These are phyloP conservation scores for Deilephila porcellus DNA, from an alignment of 2,888 invertebrate species.

Conservation along the genomic window DNA sequence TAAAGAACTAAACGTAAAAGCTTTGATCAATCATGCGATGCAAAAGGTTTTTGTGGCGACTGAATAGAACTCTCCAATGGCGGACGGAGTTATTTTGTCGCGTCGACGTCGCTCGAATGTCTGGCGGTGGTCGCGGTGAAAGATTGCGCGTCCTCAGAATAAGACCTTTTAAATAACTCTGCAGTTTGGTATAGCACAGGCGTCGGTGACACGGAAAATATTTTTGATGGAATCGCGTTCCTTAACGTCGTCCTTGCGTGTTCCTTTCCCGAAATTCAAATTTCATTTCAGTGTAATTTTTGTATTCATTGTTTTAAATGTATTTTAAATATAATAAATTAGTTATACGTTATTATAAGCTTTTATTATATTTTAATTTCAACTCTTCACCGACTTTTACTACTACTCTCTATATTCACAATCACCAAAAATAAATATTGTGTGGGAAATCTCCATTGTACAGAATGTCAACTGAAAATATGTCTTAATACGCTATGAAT, in stretches of 20 bases:
- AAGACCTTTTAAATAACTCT: constrained; percentile 70
- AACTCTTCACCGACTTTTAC: neutral
- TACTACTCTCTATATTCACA: too few species aligned
- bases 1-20: constrained; percentile 65
- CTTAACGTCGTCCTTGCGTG: constrained; percentile 36
- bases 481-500: neutral
- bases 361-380: neutral
- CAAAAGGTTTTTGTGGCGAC: constrained; percentile 75
- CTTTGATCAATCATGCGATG: constrained; percentile 82
- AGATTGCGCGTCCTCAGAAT: constrained; percentile 68
- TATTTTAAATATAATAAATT: neutral
- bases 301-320: too few species aligned
- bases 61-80: constrained; percentile 70
- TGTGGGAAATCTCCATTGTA: neutral
- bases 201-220: constrained; percentile 52
- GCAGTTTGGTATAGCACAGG: constrained; percentile 54
- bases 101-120: constrained; percentile 58
- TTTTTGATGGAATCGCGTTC: constrained; percentile 51
- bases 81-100: constrained; percentile 74
- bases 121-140: constrained; percentile 65
- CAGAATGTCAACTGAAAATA: neutral
- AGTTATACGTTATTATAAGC: neutral
- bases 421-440: too few species aligned
- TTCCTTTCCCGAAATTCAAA: constrained; percentile 30
- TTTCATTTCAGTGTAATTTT: neutral